A percentile compares a stretch with the other conserved stretches of the same genome.
Conservation (phyloP, 2,797 vertebrate species). For the Cuniculus paca region DNA sequence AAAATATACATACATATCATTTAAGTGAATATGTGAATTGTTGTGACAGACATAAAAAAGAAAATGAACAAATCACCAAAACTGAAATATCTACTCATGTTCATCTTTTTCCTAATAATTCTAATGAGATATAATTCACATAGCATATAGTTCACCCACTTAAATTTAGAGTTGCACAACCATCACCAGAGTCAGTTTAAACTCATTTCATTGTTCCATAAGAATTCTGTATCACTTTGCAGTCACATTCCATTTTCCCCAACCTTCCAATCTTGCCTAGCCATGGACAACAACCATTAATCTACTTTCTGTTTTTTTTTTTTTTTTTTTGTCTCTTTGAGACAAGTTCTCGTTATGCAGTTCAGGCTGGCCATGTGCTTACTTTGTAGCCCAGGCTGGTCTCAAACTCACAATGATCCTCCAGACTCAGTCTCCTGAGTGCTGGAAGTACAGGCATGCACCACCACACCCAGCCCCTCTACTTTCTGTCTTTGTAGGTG, state of each 20-base stretch:
- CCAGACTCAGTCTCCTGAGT: no score
- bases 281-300: not conserved
- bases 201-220: not conserved
- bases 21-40: slow-evolving; percentile 75
- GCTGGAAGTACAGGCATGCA: no score
- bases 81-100: not conserved
- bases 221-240: not conserved
- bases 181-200: not conserved
- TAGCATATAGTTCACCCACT: not conserved
- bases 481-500: not conserved
- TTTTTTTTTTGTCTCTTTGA: no score
- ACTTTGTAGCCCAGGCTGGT: no score
- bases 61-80: slow-evolving; percentile 68
- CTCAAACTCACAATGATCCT: no score
- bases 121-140: not conserved
- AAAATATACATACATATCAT: slow-evolving; percentile 31
- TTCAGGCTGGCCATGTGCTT: no score
- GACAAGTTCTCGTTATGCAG: no score
- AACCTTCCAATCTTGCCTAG: not conserved
- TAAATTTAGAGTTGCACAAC: not conserved
- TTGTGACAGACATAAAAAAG: slow-evolving; percentile 88
- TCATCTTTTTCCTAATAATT: not conserved
- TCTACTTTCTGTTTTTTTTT: not conserved
- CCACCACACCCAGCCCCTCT: no score
- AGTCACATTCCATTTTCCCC: not conserved